Base-by-base conservation (phyloP, 2,888 invertebrate species). In the Thecocarcelia acutangulata region DNA sequence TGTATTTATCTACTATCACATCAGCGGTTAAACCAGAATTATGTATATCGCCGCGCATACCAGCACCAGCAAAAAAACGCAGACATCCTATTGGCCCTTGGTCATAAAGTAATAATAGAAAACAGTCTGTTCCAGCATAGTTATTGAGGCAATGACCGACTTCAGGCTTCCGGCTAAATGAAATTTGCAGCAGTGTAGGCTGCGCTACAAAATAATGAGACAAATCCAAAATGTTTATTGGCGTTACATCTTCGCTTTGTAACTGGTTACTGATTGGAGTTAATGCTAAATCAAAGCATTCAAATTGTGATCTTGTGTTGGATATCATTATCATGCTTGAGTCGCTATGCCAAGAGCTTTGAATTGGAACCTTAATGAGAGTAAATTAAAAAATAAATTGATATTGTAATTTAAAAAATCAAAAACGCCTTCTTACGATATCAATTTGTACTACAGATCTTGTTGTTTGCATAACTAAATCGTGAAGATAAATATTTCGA, bases 401-500 rank as follows among this genome's bases (percentile, higher is more conserved):
- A 33, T 9, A 1, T 33, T 33, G 3, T 1, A 5, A 9, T 8
- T 33, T 8, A 33, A 5, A 33, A 6, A 24, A 24, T 3, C 3
- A 24, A 24, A 5, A 24, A 1, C 54, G 13, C 50, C 2, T 12
- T 92, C 94, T 93, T 91, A 97, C 97, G 91, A 97, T 95, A 72
- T 95, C 94, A 72, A 95, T 94, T 89, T 95, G 94, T 44, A 89
- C 83, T 3, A 94, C 93, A 17, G 94, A 93, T 87, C 94, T 94
- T 5, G 95, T 96, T 0, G 95, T 92, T 56, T 96, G 95, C 83
- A 94, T 93, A 28, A 92, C 92, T 77, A 94, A 93, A 91, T 97
- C 96, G 85, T 96, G 93, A 24, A 97, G 91, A 48, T 95, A 95
- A 81, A 98, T 90, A 3, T 96, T 94, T 5, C 96, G 96, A 91